Percentiles rank a stretch among this genome's conserved stretches.
Evolutionary conservation across 2,888 invertebrate species (phyloP).

Genomic region (Rhimphoctona megacephalus): DNA sequence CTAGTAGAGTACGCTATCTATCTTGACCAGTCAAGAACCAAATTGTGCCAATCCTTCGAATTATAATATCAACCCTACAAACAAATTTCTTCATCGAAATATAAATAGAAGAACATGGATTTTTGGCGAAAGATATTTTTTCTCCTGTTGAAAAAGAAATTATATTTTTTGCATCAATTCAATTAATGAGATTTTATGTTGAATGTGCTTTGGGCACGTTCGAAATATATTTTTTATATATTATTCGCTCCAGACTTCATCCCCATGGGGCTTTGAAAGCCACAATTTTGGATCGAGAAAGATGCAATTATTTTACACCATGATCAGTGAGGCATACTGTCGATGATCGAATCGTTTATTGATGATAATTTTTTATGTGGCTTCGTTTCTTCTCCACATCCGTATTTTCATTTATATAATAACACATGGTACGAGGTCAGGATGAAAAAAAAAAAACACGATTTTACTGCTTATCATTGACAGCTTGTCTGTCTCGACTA

Average conservation of each 20-base stretch:
- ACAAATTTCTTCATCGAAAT: slow-evolving; percentile 55
- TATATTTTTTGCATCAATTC: background rate
- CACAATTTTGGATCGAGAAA: background rate
- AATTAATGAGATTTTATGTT: background rate
- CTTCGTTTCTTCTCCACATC: slow-evolving; percentile 20
- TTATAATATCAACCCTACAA: slow-evolving; percentile 59
- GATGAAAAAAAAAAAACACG: slow-evolving; percentile 20
- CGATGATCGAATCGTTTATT: slow-evolving; percentile 8
- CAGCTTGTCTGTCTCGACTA: slow-evolving; percentile 79
- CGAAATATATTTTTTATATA: background rate
- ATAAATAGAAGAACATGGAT: slow-evolving; percentile 2
- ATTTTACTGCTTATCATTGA: slow-evolving; percentile 42
- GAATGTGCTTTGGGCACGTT: background rate
- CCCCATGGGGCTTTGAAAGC: background rate
- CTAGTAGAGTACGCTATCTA: slow-evolving; percentile 78
- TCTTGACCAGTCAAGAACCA: slow-evolving; percentile 66
- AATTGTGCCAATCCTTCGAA: slow-evolving; percentile 62
- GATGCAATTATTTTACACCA: background rate
- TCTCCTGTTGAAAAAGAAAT: slow-evolving; percentile 16
- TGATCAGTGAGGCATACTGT: background rate
- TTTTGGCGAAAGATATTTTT: slow-evolving; percentile 15
- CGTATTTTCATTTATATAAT: background rate
- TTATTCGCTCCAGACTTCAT: background rate
- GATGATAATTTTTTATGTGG: background rate
- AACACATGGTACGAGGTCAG: slow-evolving; percentile 10